Evolutionary conservation across 2,113 vertebrate genomes (phyloP).

Genomic region (Phyllostomus hastatus): DNA sequence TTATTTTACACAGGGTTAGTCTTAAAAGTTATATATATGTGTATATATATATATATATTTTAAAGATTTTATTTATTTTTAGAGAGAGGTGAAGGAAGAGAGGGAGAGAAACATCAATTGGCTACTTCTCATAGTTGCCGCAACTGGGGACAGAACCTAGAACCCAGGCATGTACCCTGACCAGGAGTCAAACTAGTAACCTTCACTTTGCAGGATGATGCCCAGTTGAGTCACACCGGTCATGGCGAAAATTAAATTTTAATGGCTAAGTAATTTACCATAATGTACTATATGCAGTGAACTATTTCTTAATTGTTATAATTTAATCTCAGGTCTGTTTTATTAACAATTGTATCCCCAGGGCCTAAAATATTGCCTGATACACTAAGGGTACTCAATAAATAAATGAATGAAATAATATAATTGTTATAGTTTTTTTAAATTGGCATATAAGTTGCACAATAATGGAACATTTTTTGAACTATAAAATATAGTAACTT

Average conservation of each 20-base stretch:
- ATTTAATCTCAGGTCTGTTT: not conserved
- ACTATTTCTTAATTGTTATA: not conserved
- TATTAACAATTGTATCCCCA: not conserved
- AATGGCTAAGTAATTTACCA: not conserved
- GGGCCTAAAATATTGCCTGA: not conserved
- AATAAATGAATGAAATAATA: not conserved
- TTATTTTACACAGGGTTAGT: not conserved
- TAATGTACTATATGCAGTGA: not conserved
- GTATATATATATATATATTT: no score
- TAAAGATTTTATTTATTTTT: no score
- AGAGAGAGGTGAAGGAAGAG: no score
- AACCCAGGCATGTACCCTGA: no score
- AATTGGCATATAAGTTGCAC: not conserved
- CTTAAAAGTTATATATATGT: not conserved
- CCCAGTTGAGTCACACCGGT: no score
- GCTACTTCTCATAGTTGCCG: no score
- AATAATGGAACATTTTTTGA: not conserved
- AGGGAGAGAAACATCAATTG: no score
- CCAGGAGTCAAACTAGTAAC: no score
- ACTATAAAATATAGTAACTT: not conserved
- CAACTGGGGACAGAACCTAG: no score
- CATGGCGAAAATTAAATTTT: no score
- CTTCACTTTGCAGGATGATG: no score
- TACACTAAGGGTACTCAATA: not conserved
- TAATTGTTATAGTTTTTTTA: not conserved